phyloP scores from a whole-genome alignment of 2,888 invertebrate species.

The Macaria liturata region DNA sequence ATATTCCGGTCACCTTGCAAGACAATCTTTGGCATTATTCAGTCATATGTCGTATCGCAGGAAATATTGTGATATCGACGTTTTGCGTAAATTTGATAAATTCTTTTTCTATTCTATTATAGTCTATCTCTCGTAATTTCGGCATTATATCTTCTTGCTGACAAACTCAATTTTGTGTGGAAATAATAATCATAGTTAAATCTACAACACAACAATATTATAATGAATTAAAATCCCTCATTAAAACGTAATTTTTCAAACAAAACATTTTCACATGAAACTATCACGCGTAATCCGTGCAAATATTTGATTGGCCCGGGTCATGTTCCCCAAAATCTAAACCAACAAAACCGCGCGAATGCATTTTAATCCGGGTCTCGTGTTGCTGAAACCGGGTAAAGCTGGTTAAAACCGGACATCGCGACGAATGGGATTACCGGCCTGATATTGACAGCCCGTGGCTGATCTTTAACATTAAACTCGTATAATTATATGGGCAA shows the following conservation, averaged over 20 bases:
- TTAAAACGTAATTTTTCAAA: no score
- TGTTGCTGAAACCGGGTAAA: constrained; percentile 18
- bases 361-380: constrained; percentile 21
- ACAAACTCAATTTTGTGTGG: no score
- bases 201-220: no score
- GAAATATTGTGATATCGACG: neutral
- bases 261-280: no score
- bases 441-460: constrained; percentile 6
- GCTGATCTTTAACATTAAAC: neutral
- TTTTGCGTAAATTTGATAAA: no score
- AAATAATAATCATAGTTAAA: no score
- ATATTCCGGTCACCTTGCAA: constrained; percentile 25
- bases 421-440: constrained; percentile 11
- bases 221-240: no score
- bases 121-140: no score
- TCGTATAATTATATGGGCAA: no score
- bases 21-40: constrained; percentile 39
- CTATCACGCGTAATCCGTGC: neutral
- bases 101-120: no score
- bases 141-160: no score
- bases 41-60: constrained; percentile 10
- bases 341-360: constrained; percentile 15
- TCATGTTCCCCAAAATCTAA: constrained; percentile 18
- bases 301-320: neutral
- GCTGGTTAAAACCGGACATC: constrained; percentile 9